Conservation (phyloP, 1,140 invertebrate genomes). For the Micrasema longulum region DNA sequence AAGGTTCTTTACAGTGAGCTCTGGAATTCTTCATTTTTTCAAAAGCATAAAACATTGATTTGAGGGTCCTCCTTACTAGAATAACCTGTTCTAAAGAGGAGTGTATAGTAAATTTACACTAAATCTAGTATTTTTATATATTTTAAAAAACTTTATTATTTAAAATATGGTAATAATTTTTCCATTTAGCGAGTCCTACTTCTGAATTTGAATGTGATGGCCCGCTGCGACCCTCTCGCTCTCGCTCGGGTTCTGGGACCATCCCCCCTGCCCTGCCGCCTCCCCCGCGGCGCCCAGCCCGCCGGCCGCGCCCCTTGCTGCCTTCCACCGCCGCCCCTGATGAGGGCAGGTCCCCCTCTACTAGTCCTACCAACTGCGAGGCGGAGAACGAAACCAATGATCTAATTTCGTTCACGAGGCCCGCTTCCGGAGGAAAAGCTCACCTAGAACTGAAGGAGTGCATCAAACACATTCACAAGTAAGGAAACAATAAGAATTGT, state of each 20-base stretch:
- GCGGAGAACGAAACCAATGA: constrained; percentile 74
- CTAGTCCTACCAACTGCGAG: constrained; percentile 64
- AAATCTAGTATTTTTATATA: too few species aligned
- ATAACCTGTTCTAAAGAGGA: too few species aligned
- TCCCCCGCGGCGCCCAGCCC: constrained; percentile 66
- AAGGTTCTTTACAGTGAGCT: too few species aligned
- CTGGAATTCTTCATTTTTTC: too few species aligned
- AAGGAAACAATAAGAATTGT: too few species aligned
- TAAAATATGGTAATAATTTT: too few species aligned
- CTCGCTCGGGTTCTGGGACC: constrained; percentile 53
- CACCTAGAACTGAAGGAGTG: constrained; percentile 68
- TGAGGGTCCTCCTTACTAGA: too few species aligned
- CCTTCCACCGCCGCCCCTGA: constrained; percentile 42
- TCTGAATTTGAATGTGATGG: constrained; percentile 47
- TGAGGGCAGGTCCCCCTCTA: constrained; percentile 61
- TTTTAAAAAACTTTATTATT: too few species aligned
- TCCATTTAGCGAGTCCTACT: constrained; percentile 32
- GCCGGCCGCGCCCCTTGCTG: constrained; percentile 56
- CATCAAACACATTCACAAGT: constrained; percentile 69
- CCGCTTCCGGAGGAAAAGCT: constrained; percentile 66
- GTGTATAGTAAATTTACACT: too few species aligned
- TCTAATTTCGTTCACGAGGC: constrained; percentile 81
- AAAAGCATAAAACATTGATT: too few species aligned
- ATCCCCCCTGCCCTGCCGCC: constrained; percentile 65
- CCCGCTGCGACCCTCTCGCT: constrained; percentile 35